Percentiles rank a stretch among this genome's conserved stretches.
Conservation (phyloP, 1,140 invertebrate genomes). For the Drosophila yakuba region DNA sequence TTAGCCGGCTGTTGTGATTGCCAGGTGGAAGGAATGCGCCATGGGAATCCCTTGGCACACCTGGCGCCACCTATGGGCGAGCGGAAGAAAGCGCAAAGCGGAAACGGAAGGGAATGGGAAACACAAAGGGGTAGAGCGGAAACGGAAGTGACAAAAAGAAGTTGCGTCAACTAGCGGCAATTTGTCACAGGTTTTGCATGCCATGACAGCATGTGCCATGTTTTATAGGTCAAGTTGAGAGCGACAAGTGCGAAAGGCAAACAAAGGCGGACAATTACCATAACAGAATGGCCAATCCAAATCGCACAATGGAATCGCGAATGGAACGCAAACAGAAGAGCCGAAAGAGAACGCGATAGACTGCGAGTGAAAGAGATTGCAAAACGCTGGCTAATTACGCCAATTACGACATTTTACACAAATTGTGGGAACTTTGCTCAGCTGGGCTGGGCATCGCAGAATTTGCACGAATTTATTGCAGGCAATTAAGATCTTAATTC, state of each 20-base stretch:
- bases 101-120: slow-evolving; percentile 12
- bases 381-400: slow-evolving; percentile 70
- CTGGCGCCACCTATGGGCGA: slow-evolving; percentile 30
- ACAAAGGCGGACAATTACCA: slow-evolving; percentile 61
- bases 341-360: slow-evolving; percentile 19
- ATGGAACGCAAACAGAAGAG: slow-evolving; percentile 33
- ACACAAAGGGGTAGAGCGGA: slow-evolving; percentile 1
- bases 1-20: slow-evolving; percentile 49
- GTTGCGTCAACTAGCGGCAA: slow-evolving; percentile 26
- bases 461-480: slow-evolving; percentile 76
- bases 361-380: slow-evolving; percentile 26
- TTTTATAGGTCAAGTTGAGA: slow-evolving; percentile 70
- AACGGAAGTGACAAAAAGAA: slow-evolving; percentile 43
- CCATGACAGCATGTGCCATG: neutral
- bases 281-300: slow-evolving; percentile 43
- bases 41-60: slow-evolving; percentile 36
- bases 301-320: slow-evolving; percentile 53
- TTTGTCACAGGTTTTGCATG: slow-evolving; percentile 46
- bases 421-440: slow-evolving; percentile 71
- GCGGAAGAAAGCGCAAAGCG: neutral
- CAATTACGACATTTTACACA: slow-evolving; percentile 70
- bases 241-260: slow-evolving; percentile 43
- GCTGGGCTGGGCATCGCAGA: slow-evolving; percentile 34
- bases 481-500: slow-evolving; percentile 79
- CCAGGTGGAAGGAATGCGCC: slow-evolving; percentile 31